Conservation (phyloP, 2,888 invertebrate species). For the Frankliniella fusca region DNA sequence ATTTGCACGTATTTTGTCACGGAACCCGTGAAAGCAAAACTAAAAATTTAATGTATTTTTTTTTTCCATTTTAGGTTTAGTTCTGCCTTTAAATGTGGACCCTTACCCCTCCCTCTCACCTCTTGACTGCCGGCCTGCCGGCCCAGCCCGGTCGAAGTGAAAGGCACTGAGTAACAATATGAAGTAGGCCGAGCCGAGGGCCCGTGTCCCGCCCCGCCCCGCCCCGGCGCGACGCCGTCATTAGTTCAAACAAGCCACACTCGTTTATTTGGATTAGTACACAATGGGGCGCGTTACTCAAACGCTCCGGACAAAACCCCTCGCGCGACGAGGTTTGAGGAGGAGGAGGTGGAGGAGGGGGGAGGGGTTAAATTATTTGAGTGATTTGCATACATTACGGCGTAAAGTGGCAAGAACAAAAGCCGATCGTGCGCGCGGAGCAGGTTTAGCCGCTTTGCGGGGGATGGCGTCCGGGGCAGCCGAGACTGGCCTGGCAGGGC, state of each 20-base stretch:
- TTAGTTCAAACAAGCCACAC: constrained; percentile 10
- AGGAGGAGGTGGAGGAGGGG: background rate
- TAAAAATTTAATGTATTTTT: too few relatives aligned
- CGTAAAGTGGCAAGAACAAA: constrained; percentile 18
- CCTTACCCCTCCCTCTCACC: background rate
- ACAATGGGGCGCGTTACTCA: constrained; percentile 12
- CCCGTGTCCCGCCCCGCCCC: too few relatives aligned
- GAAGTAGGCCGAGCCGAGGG: background rate
- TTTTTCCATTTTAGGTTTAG: too few relatives aligned
- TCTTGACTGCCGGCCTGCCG: background rate
- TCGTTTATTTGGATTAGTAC: constrained; percentile 20
- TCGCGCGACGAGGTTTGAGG: background rate
- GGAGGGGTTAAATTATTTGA: constrained; percentile 7
- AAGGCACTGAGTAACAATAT: background rate
- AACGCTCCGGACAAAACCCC: background rate
- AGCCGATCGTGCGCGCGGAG: background rate
- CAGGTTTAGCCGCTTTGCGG: too few relatives aligned
- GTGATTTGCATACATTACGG: constrained; percentile 21
- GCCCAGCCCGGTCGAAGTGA: background rate
- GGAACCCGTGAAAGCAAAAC: too few relatives aligned
- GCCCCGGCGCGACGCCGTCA: background rate
- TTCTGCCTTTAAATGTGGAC: too few relatives aligned
- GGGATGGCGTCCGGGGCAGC: too few relatives aligned
- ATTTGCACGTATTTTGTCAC: too few relatives aligned
- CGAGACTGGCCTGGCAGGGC: too few relatives aligned